Percentiles rank a stretch among this genome's conserved stretches.
These are phyloP conservation scores for Drosophila seguyi DNA, from an alignment of 1,140 invertebrate genomes.

Conservation along the genomic window DNA sequence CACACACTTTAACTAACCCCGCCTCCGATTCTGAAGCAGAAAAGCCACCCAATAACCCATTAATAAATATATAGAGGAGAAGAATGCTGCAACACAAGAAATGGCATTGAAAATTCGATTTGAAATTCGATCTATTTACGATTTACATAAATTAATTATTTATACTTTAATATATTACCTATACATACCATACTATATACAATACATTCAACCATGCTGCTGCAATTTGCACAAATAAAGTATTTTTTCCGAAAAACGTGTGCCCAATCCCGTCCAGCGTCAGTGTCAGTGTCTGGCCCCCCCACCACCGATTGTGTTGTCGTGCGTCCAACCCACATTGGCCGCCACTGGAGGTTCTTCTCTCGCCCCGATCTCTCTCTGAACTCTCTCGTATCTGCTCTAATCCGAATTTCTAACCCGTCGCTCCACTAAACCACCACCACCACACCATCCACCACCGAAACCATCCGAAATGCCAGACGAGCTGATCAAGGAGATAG, in stretches of 20 bases:
- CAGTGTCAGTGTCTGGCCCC: conserved; percentile 16
- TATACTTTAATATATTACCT: conserved; percentile 73
- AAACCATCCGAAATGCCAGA: conserved; percentile 87
- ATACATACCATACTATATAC: conserved; percentile 57
- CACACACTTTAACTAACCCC: conserved; percentile 10
- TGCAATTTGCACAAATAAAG: conserved; percentile 85
- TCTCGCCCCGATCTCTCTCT: conserved; percentile 19
- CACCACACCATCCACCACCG: conserved; percentile 27
- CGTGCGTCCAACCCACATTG: conserved; percentile 32
- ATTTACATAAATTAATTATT: conserved; percentile 84
- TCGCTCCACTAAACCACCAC: conserved; percentile 36
- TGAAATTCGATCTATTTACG: conserved; percentile 70
- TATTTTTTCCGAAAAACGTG: conserved; percentile 74
- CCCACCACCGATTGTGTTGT: conserved; percentile 9
- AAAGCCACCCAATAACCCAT: conserved; percentile 38
- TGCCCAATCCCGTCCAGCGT: conserved; percentile 15
- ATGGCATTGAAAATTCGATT: conserved; percentile 57
- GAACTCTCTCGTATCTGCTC: conserved; percentile 43
- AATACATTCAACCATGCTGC: conserved; percentile 67
- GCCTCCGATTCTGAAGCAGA: conserved; percentile 35
- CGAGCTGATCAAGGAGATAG: conserved; percentile 98
- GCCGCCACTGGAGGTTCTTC: conserved; percentile 42
- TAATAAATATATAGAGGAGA: conserved; percentile 8
- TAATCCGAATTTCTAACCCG: conserved; percentile 68
- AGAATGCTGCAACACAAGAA: conserved; percentile 37